Percentiles rank a stretch among this genome's conserved stretches.
phyloP scores from a whole-genome alignment of 1,140 invertebrate genomes.

The Holotrichia oblita region DNA sequence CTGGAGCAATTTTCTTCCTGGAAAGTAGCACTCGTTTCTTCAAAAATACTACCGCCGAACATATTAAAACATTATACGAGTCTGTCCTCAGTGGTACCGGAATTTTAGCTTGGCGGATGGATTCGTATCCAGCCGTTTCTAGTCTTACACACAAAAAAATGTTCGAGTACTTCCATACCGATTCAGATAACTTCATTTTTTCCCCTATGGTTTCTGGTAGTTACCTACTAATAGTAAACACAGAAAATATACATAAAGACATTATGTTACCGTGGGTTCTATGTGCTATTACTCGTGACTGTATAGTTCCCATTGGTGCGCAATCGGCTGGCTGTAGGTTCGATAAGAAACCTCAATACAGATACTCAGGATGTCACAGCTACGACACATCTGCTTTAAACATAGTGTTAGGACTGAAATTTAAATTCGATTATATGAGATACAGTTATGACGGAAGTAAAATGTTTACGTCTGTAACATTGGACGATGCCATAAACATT shows the following conservation, averaged over 20 bases:
- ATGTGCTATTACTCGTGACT: slow-evolving; percentile 87
- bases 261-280: slow-evolving; percentile 94
- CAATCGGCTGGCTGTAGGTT: slow-evolving; percentile 83
- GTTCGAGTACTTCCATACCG: slow-evolving; percentile 88
- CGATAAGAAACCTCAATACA: slow-evolving; percentile 90
- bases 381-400: slow-evolving; percentile 92
- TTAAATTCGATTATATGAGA: slow-evolving; percentile 74
- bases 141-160: slow-evolving; percentile 93
- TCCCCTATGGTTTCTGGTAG: slow-evolving; percentile 82
- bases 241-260: slow-evolving; percentile 71
- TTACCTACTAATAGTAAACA: slow-evolving; percentile 78
- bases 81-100: slow-evolving; percentile 64
- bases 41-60: slow-evolving; percentile 38
- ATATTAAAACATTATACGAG: slow-evolving; percentile 53
- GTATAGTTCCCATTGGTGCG: slow-evolving; percentile 88
- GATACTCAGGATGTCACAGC: slow-evolving; percentile 91
- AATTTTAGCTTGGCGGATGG: slow-evolving; percentile 81
- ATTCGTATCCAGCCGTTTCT: slow-evolving; percentile 77
- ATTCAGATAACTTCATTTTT: slow-evolving; percentile 82
- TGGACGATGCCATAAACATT: slow-evolving; percentile 52
- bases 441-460: slow-evolving; percentile 63
- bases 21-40: slow-evolving; percentile 64
- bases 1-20: slow-evolving; percentile 79
- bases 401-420: slow-evolving; percentile 84
- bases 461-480: slow-evolving; percentile 59